Percentiles rank a stretch among this genome's conserved stretches.
Conservation (phyloP, 1,140 invertebrate genomes). For the Idris sp. region DNA sequence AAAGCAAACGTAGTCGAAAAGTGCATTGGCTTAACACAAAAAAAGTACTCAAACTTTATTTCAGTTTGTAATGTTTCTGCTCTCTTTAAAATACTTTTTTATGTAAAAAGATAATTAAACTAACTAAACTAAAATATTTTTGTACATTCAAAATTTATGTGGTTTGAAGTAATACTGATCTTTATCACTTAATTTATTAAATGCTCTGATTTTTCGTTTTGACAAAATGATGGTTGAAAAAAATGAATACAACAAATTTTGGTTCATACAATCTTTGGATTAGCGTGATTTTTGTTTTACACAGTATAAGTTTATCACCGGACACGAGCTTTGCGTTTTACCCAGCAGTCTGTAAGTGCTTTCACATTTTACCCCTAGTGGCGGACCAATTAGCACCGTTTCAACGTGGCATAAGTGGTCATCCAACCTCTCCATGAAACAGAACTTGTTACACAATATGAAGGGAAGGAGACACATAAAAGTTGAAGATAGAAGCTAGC, state of each 20-base stretch:
- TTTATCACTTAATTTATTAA: too few relatives aligned
- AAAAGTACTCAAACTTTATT: slow-evolving; percentile 42
- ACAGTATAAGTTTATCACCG: slow-evolving; percentile 22
- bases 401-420: slow-evolving; percentile 67
- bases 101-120: too few relatives aligned
- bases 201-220: too few relatives aligned
- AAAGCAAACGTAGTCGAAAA: slow-evolving; percentile 48
- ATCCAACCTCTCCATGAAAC: slow-evolving; percentile 58
- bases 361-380: slow-evolving; percentile 68
- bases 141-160: too few relatives aligned
- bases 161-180: too few relatives aligned
- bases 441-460: slow-evolving; percentile 60
- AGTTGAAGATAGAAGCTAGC: slow-evolving; percentile 41
- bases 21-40: slow-evolving; percentile 38
- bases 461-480: slow-evolving; percentile 41
- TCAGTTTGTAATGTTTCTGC: too few relatives aligned
- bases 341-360: slow-evolving; percentile 61
- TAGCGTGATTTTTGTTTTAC: slow-evolving; percentile 26
- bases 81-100: too few relatives aligned
- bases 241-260: too few relatives aligned
- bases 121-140: too few relatives aligned
- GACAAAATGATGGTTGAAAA: too few relatives aligned
- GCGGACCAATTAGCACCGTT: slow-evolving; percentile 70
- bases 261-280: neutral
- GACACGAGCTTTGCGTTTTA: slow-evolving; percentile 37